Base-by-base conservation (phyloP, 2,888 invertebrate species). In the Andrena bucephala region DNA sequence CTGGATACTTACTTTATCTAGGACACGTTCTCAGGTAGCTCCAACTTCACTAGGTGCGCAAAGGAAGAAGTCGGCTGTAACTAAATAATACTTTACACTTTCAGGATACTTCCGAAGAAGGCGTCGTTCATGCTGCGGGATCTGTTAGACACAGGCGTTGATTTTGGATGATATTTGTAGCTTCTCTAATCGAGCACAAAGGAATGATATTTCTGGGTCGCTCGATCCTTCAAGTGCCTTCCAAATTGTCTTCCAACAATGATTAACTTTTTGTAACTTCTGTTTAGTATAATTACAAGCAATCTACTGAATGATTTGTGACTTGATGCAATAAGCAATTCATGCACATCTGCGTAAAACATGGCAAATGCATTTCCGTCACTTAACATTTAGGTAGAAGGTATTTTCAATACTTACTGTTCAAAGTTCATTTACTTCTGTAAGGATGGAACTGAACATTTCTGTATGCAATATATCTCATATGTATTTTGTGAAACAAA, bases 71-170 rank as follows among this genome's bases (percentile, higher is more conserved):
- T 31, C 42, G 52, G 42, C 27, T 52, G 7, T 48, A 66, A 62
- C n/a, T 72, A 66, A n/a, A n/a, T n/a, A n/a, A 2, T n/a, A 27
- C 80, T 70, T 80, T 67, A 67, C 48, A 29, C 77, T 92, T 92
- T 62, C 72, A 95, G 95, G 89, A 94, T 96, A 77, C 91, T 96
- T 75, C 96, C 96, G 4, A 94, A 96, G 85, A 95, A 95, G 82
- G 96, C 96, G 50, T 96, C 95, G 2, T 94, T 95, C 24, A 94
- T 96, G 92, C 94, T 96, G 60, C 94, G 96, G 84, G 96, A 96
- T 89, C 93, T 96, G 66, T 92, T 96, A 36, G 96, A 96, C 86
- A 96, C 96, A 4, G 96, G 96, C 31, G 95, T 96, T 50, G 96
- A 96, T 94, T 96, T 96, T 93, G 96, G 95, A 75, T 96, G 88